Evolutionary conservation across 2,113 vertebrate species (phyloP), one percentile per base, ranked within the genome.

Genomic region (Lepus timidus): DNA sequence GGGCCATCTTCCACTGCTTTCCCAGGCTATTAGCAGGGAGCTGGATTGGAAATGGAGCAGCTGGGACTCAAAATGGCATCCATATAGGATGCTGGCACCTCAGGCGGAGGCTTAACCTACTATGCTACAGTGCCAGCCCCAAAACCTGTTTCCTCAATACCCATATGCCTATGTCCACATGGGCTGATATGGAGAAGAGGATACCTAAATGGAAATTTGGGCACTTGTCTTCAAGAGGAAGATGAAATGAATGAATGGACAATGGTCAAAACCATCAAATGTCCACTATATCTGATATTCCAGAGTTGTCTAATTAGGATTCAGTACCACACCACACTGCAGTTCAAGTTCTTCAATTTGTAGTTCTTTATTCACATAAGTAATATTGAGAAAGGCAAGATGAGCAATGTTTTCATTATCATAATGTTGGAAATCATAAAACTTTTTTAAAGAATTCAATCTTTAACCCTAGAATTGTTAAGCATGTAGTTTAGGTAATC

Each of bases 371-470:
- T 25, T 91, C 31, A 49, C 14, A 79, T 88, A 78, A 92, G 51
- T 58, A 91, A 76, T 79, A 71, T 91, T 74, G 6, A 88, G 75
- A 92, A 84, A 78, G 39, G n/a, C 62, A 95, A 76, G 76, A 75
- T 64, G 80, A 73, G 51, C n/a, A 82, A 78, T 90, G 27, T 78
- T 84, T 71, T 39, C 36, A 92, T 78, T 95, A 79, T 64, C 17
- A 88, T 52, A 83, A 92, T 49, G 52, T 44, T 92, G 22, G 64
- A 79, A 88, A 85, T 79, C 61, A 92, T 29, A 92, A 92, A 95
- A 64, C 14, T 64, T 44, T 13, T 49, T 83, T 95, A 55, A 33
- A 58, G 16, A 71, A 73, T 85, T 92, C n/a, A 73, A 65, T 85
- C 64, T 71, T 78, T 90, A 49, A 89, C 7, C 27, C 79, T 64